Conservation (phyloP, 2,113 vertebrate species). For the Sterrhoptilus dennistouni region DNA sequence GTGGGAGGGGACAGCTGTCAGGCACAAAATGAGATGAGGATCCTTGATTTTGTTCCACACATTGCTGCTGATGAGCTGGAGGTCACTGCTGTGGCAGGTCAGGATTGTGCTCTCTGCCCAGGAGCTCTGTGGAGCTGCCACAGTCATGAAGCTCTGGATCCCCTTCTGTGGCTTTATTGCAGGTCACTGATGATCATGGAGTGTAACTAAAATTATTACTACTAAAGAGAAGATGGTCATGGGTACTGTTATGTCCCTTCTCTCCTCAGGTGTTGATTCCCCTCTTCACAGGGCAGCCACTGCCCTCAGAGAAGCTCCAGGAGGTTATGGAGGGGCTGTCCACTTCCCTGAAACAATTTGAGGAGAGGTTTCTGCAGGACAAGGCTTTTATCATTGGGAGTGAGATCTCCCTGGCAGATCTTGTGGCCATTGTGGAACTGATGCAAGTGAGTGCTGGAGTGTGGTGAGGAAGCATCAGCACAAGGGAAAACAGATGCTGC, state of each 20-base stretch:
- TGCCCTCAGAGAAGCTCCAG: slow-evolving; percentile 79
- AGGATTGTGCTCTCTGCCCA: neutral
- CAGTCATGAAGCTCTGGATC: neutral
- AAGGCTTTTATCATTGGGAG: slow-evolving; percentile 80
- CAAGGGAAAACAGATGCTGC: neutral
- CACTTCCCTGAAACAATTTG: slow-evolving; percentile 74
- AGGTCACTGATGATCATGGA: neutral
- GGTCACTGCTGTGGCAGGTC: neutral
- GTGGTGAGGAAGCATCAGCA: neutral
- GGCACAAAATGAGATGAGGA: neutral
- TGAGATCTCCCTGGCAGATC: slow-evolving; percentile 86
- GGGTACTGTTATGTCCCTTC: neutral
- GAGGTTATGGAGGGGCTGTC: slow-evolving; percentile 78
- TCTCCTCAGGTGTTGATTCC: slow-evolving; percentile 78
- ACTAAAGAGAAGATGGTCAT: neutral
- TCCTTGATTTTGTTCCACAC: neutral
- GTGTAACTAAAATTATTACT: neutral
- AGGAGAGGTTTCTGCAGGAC: slow-evolving; percentile 86
- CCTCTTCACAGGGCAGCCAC: slow-evolving; percentile 71
- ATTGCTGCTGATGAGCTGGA: neutral
- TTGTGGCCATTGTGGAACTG: slow-evolving; percentile 87
- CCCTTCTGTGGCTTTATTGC: neutral
- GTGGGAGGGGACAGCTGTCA: neutral
- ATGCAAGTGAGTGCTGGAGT: slow-evolving; percentile 82
- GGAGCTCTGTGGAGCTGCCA: neutral